Base-by-base conservation (phyloP, 2,888 invertebrate genomes). In the Emmelina monodactyla region DNA sequence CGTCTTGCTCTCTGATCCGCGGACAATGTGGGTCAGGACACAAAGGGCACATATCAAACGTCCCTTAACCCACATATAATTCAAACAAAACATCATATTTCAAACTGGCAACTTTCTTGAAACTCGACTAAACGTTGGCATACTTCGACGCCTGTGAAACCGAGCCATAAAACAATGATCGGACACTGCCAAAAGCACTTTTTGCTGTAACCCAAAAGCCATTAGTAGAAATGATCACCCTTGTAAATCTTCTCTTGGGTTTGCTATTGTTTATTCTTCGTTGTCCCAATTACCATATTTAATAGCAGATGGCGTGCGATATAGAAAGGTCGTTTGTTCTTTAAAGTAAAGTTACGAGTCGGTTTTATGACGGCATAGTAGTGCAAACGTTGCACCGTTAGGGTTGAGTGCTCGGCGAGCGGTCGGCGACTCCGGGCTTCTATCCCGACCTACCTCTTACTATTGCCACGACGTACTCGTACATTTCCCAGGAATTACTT, bases 331-430 rank as follows among this genome's bases (percentile, higher is more conserved):
- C n/a, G n/a, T n/a, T n/a, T n/a, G n/a, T n/a, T n/a, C n/a, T n/a
- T n/a, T n/a, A n/a, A n/a, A n/a, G n/a, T n/a, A n/a, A n/a, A n/a
- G n/a, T n/a, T n/a, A n/a, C n/a, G n/a, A n/a, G n/a, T n/a, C n/a
- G n/a, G n/a, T n/a, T n/a, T n/a, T n/a, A n/a, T n/a, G n/a, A n/a
- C n/a, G n/a, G n/a, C n/a, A n/a, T 53, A 53, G 53, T 48, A 47
- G 53, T 59, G 58, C 67, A 14, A 29, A 70, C 70, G 71, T 76
- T 75, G 73, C 60, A 63, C 66, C 69, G 59, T 67, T 65, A 65
- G 55, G 68, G 73, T 72, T 72, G 72, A 78, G 63, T 72, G 75
- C 72, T 66, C 75, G 57, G 55, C 57, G 52, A 46, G 61, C 72
- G 78, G 78, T 75, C 76, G 78, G 65, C 75, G 76, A 78, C 78